These are phyloP conservation scores for Jordanella pulchra DNA, from an alignment of 2,797 vertebrate species.

Conservation along the genomic window DNA sequence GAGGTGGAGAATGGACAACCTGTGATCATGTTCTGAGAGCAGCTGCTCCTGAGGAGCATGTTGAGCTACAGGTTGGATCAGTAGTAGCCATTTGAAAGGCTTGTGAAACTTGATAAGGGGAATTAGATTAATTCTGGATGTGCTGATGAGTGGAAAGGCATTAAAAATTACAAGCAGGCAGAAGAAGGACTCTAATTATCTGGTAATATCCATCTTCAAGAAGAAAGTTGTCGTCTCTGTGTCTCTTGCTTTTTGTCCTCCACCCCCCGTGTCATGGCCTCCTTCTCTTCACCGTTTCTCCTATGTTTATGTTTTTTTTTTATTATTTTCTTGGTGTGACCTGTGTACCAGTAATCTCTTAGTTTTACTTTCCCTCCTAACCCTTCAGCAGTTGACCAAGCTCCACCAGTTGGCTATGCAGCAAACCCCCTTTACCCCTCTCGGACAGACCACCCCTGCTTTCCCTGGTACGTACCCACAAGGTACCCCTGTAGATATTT, in stretches of 20 bases:
- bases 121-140: neutral
- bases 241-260: slow-evolving; percentile 71
- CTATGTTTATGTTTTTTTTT: slow-evolving; percentile 80
- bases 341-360: slow-evolving; percentile 97
- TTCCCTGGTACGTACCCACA: slow-evolving; percentile 98
- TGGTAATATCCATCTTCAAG: slow-evolving; percentile 2
- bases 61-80: slow-evolving; percentile 28
- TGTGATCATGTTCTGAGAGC: slow-evolving; percentile 31
- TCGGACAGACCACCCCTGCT: slow-evolving; percentile 99
- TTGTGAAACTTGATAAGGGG: slow-evolving; percentile 12
- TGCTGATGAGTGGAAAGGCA: neutral
- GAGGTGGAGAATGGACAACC: slow-evolving; percentile 30
- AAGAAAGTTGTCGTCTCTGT: slow-evolving; percentile 38
- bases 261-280: slow-evolving; percentile 86
- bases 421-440: slow-evolving; percentile 99
- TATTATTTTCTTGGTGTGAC: slow-evolving; percentile 84
- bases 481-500: slow-evolving; percentile 85
- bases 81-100: slow-evolving; percentile 11
- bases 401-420: slow-evolving; percentile 99
- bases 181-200: slow-evolving; percentile 9
- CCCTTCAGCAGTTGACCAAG: slow-evolving; percentile 99
- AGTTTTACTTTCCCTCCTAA: slow-evolving; percentile 99
- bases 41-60: slow-evolving; percentile 18
- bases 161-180: slow-evolving; percentile 4
- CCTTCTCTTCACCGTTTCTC: slow-evolving; percentile 82